Evolutionary conservation across 1,140 invertebrate genomes (phyloP), one percentile per base, ranked within the genome.

Genomic region (Apis dorsata): DNA sequence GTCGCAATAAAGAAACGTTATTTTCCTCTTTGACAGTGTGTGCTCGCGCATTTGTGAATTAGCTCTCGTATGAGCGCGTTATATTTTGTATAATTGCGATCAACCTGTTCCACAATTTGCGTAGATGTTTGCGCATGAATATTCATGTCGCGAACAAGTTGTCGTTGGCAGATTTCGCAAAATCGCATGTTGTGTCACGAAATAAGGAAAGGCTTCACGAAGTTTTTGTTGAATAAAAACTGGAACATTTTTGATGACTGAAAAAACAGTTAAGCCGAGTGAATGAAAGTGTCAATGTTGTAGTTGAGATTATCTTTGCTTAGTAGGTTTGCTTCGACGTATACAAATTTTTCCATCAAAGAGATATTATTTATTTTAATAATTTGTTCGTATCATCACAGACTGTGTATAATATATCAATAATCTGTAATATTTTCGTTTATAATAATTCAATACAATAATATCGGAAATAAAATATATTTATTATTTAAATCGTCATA

Each of bases 141-240:
- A 79, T 79, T 79, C 76, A 70, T 70, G 34, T 17, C 13, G 53
- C 12, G 65, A 59, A 70, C 73, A 17, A 75, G 17, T 63, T 28
- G 53, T 60, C n/a, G n/a, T 34, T 49, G 10, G 12, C 62, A 21
- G 15, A 4, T 9, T 57, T 13, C 51, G 62, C 44, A 28, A 51
- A 60, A 70, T 69, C 53, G 17, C 10, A 21, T 9, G n/a, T 68
- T 78, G 19, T 74, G 17, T 60, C 21, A 28, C 28, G 63, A 65
- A 34, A 65, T 59, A 55, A 77, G 19, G 21, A 77, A 44, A 24
- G 44, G 28, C 34, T 13, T 17, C 19, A n/a, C 1, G 19, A 2
- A 15, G 0, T 44, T 9, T 15, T 15, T 13, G 21, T 10, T 17
- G 4, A 78, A 49, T 19, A 19, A 17, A 44, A 70, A 49, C 76